Percentiles rank a stretch among this genome's conserved stretches.
Conservation (phyloP, 2,797 vertebrate genomes). For the Myotis planiceps region DNA sequence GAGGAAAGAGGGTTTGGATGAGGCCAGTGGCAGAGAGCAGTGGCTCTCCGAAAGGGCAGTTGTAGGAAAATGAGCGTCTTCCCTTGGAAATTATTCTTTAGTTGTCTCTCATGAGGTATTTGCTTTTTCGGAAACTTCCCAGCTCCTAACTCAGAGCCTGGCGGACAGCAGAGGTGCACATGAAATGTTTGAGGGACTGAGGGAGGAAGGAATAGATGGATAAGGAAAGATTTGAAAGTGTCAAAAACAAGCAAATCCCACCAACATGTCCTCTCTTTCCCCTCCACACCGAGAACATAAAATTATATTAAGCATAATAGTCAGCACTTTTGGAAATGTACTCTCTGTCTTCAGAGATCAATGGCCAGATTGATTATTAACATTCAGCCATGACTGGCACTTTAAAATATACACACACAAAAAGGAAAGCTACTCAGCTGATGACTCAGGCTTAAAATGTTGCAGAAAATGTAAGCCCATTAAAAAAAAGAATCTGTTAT, state of each 20-base stretch:
- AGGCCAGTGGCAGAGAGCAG: slow-evolving; percentile 58
- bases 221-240: slow-evolving; percentile 67
- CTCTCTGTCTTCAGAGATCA: slow-evolving; percentile 50
- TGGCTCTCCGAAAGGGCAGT: slow-evolving; percentile 72
- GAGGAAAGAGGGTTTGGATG: slow-evolving; percentile 61
- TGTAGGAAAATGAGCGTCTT: slow-evolving; percentile 42
- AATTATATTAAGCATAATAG: slow-evolving; percentile 37
- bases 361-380: slow-evolving; percentile 62
- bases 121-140: slow-evolving; percentile 33
- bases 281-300: slow-evolving; percentile 21
- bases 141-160: background rate
- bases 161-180: background rate
- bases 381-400: slow-evolving; percentile 46
- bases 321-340: slow-evolving; percentile 60
- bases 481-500: slow-evolving; percentile 47
- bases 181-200: background rate
- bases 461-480: slow-evolving; percentile 44
- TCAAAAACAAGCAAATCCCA: slow-evolving; percentile 58
- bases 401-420: slow-evolving; percentile 42
- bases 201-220: slow-evolving; percentile 15
- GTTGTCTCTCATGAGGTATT: slow-evolving; percentile 56
- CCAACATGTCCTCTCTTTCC: background rate
- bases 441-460: slow-evolving; percentile 13
- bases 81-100: slow-evolving; percentile 70
- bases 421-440: slow-evolving; percentile 28